Percentiles rank a stretch among this genome's conserved stretches.
Evolutionary conservation across 2,113 vertebrate species (phyloP).

Genomic region (Phaethornis superciliosus): DNA sequence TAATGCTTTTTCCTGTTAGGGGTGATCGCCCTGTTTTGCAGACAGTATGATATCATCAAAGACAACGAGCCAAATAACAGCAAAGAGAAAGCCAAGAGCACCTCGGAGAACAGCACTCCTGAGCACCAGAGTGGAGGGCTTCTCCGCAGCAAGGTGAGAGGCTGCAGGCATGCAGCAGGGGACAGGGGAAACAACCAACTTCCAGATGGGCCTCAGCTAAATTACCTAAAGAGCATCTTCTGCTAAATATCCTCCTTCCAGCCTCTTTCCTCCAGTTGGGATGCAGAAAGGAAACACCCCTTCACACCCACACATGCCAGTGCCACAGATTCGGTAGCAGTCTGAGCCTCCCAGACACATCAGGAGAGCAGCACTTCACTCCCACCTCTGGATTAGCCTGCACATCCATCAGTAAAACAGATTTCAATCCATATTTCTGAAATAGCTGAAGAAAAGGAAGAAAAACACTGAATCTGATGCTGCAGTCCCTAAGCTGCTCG

Average conservation of each 20-base stretch:
- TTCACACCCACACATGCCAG: background rate
- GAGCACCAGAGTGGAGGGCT: constrained; percentile 94
- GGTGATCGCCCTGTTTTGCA: constrained; percentile 95
- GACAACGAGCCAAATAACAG: constrained; percentile 97
- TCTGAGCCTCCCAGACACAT: background rate
- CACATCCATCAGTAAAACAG: background rate
- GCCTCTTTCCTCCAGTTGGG: background rate
- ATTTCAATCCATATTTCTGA: background rate
- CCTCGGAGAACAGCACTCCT: constrained; percentile 94
- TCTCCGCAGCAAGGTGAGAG: constrained; percentile 90
- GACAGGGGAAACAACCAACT: background rate
- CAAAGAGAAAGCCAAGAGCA: constrained; percentile 97
- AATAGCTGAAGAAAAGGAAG: background rate
- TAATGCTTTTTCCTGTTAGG: constrained; percentile 72
- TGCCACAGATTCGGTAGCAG: rapidly evolving
- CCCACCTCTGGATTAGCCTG: background rate
- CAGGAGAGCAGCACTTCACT: background rate
- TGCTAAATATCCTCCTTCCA: background rate
- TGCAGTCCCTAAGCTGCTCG: background rate
- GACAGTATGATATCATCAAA: constrained; percentile 98
- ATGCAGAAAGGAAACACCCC: background rate
- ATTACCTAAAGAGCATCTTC: background rate
- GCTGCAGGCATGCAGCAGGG: background rate
- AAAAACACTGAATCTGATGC: background rate
- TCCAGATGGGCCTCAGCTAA: background rate